Evolutionary conservation across 2,113 vertebrate genomes (phyloP).

Genomic region (Elephas maximus): DNA sequence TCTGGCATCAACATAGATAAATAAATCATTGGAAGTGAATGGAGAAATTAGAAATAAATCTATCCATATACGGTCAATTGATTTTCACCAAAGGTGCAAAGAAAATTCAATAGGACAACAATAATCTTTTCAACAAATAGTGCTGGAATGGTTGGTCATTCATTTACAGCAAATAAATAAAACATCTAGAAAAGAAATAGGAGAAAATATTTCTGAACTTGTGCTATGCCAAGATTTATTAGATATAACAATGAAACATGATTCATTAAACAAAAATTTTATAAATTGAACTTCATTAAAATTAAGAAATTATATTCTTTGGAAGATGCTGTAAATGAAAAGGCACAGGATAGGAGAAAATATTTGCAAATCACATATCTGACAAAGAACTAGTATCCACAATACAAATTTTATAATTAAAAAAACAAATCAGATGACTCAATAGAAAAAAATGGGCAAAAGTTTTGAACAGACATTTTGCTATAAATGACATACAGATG

Average conservation of each 20-base stretch:
- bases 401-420: background rate
- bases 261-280: background rate
- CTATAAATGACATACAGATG: background rate
- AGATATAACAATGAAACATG: slow-evolving; percentile 12
- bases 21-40: background rate
- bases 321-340: slow-evolving; percentile 1
- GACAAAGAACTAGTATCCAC: background rate
- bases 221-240: background rate
- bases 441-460: background rate
- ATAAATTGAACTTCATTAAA: background rate
- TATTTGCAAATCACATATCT: slow-evolving; percentile 18
- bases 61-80: background rate
- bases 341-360: background rate
- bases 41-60: background rate
- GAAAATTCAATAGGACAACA: background rate
- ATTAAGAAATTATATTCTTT: slow-evolving; percentile 38
- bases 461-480: background rate
- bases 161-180: background rate
- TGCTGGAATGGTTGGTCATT: background rate
- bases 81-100: background rate
- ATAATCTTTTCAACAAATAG: background rate
- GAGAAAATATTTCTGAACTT: background rate
- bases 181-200: background rate
- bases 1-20: background rate
- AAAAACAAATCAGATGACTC: slow-evolving; percentile 28